phyloP scores from a whole-genome alignment of 2,888 invertebrate genomes.

The Drosophila fulvimacula region DNA sequence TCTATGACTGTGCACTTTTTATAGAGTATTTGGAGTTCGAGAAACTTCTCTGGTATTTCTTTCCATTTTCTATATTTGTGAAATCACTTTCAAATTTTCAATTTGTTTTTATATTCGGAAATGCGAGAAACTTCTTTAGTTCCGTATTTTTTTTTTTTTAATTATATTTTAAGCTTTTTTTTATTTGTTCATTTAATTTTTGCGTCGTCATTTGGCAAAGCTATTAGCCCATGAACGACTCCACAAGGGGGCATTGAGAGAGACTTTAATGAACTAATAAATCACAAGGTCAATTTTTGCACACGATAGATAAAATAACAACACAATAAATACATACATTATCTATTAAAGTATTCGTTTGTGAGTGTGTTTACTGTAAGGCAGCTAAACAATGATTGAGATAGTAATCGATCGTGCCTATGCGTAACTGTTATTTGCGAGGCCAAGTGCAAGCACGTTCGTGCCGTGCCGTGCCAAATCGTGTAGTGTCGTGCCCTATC shows the following conservation, averaged over 20 bases:
- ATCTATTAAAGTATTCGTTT: constrained; percentile 12
- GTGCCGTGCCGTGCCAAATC: constrained; percentile 20
- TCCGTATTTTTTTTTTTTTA: no score
- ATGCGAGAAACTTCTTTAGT: not conserved
- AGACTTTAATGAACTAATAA: constrained; percentile 31
- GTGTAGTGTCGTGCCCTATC: constrained; percentile 9
- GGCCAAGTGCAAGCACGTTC: constrained; percentile 20
- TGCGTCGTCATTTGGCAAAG: constrained; percentile 33
- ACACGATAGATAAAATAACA: constrained; percentile 22
- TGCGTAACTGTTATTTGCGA: constrained; percentile 35
- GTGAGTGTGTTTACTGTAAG: constrained; percentile 10
- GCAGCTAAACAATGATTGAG: constrained; percentile 30
- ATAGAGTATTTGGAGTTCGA: constrained; percentile 3
- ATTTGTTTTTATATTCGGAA: not conserved
- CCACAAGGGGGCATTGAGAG: constrained; percentile 30
- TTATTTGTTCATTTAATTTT: not conserved
- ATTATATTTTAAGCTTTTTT: no score
- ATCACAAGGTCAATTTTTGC: constrained; percentile 38
- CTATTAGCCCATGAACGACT: constrained; percentile 23
- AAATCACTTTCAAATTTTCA: not conserved
- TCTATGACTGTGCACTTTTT: not conserved
- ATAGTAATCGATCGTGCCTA: constrained; percentile 46
- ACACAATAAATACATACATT: constrained; percentile 15
- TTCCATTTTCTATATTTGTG: not conserved
- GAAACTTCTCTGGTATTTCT: not conserved